These are phyloP conservation scores for Cardinalis cardinalis DNA, from an alignment of 2,113 vertebrate genomes.

Conservation along the genomic window DNA sequence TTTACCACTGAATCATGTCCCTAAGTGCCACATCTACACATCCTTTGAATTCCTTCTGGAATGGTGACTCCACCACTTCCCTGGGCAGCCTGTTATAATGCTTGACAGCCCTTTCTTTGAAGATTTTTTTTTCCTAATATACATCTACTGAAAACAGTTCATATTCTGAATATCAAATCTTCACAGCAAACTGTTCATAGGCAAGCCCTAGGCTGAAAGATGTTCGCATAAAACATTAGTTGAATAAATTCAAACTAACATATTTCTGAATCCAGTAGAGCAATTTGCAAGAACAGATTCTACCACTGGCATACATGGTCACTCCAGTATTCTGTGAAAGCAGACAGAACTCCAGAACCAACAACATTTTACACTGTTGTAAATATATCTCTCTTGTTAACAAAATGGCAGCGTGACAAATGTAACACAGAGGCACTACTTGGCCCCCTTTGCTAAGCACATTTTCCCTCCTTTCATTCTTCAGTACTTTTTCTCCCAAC, in stretches of 20 bases:
- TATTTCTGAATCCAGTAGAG: conserved; percentile 3
- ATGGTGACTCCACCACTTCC: not conserved
- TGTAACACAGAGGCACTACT: not conserved
- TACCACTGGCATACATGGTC: conserved; percentile 2
- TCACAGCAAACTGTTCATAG: conserved; percentile 25
- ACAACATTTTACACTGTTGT: not conserved
- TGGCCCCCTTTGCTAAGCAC: conserved; percentile 14
- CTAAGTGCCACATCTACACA: not conserved
- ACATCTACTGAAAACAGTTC: conserved; percentile 21
- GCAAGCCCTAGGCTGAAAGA: conserved; percentile 54
- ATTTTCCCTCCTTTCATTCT: conserved; percentile 49
- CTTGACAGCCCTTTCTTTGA: not conserved
- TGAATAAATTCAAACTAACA: conserved; percentile 37
- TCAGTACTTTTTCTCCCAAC: conserved; percentile 27
- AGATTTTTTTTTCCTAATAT: not conserved
- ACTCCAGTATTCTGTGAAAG: conserved; percentile 9
- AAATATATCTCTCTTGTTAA: conserved; percentile 17
- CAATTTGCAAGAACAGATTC: not conserved
- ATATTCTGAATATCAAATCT: conserved; percentile 35
- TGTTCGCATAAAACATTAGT: conserved; percentile 45
- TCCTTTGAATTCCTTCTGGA: not conserved
- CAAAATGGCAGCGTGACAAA: conserved; percentile 55
- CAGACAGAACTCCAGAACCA: not conserved
- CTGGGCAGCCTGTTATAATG: not conserved
- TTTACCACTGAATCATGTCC: not conserved